phyloP scores from a whole-genome alignment of 2,113 vertebrate species.

The Gallinago media region DNA sequence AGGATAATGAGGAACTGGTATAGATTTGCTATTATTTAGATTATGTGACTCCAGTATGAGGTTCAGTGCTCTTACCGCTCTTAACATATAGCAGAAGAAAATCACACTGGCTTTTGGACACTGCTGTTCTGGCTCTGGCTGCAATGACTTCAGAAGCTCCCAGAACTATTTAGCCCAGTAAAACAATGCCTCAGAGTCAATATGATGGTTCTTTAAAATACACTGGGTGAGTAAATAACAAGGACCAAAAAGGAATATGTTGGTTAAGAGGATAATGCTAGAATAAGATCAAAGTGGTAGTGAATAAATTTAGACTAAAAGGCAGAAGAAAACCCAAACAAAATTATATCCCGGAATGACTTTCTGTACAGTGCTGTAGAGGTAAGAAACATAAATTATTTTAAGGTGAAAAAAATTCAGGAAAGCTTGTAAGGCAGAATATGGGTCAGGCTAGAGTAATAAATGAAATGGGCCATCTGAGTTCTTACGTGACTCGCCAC shows the following conservation, averaged over 20 bases:
- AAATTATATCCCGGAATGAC: neutral
- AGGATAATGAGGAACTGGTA: neutral
- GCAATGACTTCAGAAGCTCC: neutral
- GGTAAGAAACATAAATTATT: neutral
- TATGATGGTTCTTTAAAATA: neutral
- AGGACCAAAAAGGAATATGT: neutral
- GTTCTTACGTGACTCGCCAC: fast-evolving
- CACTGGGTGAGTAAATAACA: neutral
- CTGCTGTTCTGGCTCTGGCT: neutral
- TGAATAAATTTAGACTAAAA: neutral
- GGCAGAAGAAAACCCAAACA: neutral
- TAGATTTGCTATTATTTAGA: neutral
- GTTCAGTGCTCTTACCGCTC: neutral
- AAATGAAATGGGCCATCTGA: neutral
- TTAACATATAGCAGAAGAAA: neutral
- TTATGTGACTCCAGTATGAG: fast-evolving
- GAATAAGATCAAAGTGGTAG: neutral
- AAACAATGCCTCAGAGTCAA: neutral
- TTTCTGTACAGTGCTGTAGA: neutral
- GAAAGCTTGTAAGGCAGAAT: neutral
- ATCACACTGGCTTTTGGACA: neutral
- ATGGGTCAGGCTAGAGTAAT: neutral
- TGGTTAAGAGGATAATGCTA: neutral
- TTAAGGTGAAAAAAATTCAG: neutral
- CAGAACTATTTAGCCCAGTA: neutral